Conservation (phyloP, 2,113 vertebrate species). For the Morone saxatilis region DNA sequence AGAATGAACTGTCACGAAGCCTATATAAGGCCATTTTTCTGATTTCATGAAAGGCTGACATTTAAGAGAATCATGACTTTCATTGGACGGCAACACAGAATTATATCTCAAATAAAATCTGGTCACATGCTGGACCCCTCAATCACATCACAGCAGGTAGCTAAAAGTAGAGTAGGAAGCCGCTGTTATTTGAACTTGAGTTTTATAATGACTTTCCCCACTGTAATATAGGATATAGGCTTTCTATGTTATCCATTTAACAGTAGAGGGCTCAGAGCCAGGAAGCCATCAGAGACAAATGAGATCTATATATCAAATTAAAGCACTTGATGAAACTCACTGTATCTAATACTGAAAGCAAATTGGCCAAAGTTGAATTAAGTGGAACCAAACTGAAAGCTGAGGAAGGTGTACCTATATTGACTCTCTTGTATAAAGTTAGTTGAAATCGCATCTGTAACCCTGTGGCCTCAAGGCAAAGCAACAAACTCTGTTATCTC, state of each 20-base stretch:
- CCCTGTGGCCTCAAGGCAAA: constrained; percentile 22
- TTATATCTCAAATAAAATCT: not conserved
- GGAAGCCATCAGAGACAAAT: constrained; percentile 41
- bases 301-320: constrained; percentile 55
- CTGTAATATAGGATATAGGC: not conserved
- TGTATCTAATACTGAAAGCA: constrained; percentile 10
- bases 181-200: not conserved
- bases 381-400: not conserved
- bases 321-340: constrained; percentile 35
- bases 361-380: constrained; percentile 16
- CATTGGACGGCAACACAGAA: not conserved
- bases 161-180: not conserved
- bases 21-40: not conserved
- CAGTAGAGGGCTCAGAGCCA: not conserved
- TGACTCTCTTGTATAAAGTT: constrained; percentile 22
- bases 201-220: constrained; percentile 13
- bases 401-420: constrained; percentile 1
- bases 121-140: not conserved
- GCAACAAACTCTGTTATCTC: constrained; percentile 18
- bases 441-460: constrained; percentile 43
- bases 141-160: not conserved
- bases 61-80: not conserved
- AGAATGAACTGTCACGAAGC: not conserved
- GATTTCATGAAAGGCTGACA: no score
- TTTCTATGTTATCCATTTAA: constrained; percentile 9